phyloP scores from a whole-genome alignment of 2,113 vertebrate species.

The Cryptotis parvus region DNA sequence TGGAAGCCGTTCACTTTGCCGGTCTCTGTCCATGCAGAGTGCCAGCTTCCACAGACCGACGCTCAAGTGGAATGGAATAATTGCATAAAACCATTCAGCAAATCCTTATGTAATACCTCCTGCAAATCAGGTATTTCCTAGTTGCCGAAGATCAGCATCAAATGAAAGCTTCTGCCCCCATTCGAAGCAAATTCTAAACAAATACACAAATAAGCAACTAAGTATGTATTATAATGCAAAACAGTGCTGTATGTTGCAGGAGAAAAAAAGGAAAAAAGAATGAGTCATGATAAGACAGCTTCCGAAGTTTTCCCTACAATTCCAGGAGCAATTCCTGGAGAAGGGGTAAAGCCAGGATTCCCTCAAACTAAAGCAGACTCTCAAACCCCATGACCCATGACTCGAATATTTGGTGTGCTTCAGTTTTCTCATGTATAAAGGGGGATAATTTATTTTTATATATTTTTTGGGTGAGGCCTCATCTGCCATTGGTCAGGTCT shows the following conservation, averaged over 20 bases:
- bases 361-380: neutral
- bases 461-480: no score
- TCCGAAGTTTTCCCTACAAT: neutral
- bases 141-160: neutral
- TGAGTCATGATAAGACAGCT: neutral
- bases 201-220: neutral
- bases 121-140: neutral
- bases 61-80: neutral
- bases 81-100: neutral
- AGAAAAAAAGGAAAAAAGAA: neutral
- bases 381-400: neutral
- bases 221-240: neutral
- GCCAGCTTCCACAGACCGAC: neutral
- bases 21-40: neutral
- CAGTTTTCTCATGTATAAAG: neutral
- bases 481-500: no score
- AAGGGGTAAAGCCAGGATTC: neutral
- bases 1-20: neutral
- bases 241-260: neutral
- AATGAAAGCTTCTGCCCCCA: neutral
- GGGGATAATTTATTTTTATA: no score
- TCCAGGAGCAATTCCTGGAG: neutral
- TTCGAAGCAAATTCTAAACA: constrained; percentile 10
- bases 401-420: neutral
- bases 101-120: neutral